Conservation (phyloP, 2,797 vertebrate species). For the Synaphobranchus kaupii region DNA sequence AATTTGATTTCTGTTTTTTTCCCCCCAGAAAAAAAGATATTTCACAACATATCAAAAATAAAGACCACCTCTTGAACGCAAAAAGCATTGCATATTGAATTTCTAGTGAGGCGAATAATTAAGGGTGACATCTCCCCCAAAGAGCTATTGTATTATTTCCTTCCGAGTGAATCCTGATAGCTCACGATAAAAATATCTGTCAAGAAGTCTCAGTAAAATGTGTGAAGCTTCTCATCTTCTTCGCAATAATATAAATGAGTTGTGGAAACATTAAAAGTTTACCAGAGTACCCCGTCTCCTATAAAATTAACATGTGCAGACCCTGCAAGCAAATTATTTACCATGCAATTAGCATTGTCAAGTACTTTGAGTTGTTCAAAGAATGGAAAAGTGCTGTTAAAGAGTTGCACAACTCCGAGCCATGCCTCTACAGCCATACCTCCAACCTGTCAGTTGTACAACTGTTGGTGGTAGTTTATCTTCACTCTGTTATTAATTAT, state of each 20-base stretch:
- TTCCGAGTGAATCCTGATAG: conserved; percentile 11
- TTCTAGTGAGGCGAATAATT: conserved; percentile 6
- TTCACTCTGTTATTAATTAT: background rate
- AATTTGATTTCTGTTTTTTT: background rate
- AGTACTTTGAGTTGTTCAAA: background rate
- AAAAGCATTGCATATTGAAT: background rate
- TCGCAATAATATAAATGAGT: background rate
- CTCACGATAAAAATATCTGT: conserved; percentile 13
- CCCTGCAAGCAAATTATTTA: conserved; percentile 24
- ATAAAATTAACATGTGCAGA: conserved; percentile 2
- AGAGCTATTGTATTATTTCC: background rate
- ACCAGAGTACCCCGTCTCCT: background rate
- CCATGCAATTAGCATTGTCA: background rate
- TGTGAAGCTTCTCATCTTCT: background rate
- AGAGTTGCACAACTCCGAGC: background rate
- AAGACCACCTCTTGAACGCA: background rate
- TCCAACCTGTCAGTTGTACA: background rate
- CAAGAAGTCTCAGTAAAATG: background rate
- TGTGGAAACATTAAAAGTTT: background rate
- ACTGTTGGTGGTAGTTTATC: background rate
- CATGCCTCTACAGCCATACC: background rate
- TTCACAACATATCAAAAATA: background rate
- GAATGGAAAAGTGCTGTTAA: background rate
- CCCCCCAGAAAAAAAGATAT: background rate
- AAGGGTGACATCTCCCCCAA: background rate